Evolutionary conservation across 2,113 vertebrate genomes (phyloP).

Genomic region (Colaptes auratus): DNA sequence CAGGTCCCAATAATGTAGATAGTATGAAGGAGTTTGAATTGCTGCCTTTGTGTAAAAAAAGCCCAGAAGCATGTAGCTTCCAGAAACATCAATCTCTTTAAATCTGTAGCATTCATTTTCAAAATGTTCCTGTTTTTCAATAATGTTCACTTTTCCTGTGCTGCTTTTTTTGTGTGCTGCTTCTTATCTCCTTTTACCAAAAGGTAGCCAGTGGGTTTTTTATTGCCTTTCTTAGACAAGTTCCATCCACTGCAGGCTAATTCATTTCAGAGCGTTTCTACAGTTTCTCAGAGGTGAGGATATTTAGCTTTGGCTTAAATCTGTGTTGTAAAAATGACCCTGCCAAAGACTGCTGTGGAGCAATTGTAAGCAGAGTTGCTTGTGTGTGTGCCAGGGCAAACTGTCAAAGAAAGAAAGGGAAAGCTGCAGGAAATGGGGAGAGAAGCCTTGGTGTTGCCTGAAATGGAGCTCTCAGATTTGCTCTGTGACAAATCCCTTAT

Average conservation of each 20-base stretch:
- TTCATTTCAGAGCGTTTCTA: background rate
- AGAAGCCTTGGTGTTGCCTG: background rate
- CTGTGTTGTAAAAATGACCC: background rate
- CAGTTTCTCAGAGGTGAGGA: background rate
- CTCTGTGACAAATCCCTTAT: background rate
- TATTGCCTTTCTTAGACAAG: background rate
- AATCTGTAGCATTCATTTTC: background rate
- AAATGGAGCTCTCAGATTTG: constrained; percentile 11
- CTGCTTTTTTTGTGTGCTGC: background rate
- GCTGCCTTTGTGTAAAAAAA: background rate
- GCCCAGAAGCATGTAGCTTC: background rate
- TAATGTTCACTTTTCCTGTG: background rate
- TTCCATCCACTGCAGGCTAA: background rate
- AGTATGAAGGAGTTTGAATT: background rate
- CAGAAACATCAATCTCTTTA: background rate
- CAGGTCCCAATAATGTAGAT: background rate
- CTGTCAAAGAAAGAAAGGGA: constrained; percentile 4
- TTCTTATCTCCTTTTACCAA: background rate
- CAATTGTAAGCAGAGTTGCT: background rate
- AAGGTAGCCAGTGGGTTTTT: background rate
- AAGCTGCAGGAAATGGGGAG: background rate
- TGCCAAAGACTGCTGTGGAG: constrained; percentile 5
- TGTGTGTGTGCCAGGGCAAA: background rate
- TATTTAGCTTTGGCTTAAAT: constrained; percentile 2
- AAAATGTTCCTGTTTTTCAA: background rate